These are phyloP conservation scores for Acleris emargana DNA, from an alignment of 2,888 invertebrate genomes.

Conservation along the genomic window DNA sequence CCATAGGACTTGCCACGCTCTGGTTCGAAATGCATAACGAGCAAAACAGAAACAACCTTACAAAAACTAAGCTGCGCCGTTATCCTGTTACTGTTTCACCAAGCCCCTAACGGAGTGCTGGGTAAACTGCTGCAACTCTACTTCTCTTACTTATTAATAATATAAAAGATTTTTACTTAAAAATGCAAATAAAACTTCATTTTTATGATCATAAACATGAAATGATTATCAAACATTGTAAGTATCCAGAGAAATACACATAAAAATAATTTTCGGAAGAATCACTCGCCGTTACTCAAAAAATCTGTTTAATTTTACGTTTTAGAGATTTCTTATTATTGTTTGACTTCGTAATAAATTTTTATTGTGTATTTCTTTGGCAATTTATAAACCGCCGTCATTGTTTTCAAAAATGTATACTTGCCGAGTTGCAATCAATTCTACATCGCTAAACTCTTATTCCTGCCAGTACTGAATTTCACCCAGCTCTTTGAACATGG, in stretches of 20 bases:
- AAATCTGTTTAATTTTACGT: too few species aligned
- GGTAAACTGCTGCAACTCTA: background rate
- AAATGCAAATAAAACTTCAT: background rate
- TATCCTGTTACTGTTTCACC: background rate
- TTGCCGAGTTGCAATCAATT: too few species aligned
- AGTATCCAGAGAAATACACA: constrained; percentile 41
- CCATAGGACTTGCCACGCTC: constrained; percentile 7
- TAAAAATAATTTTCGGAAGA: constrained; percentile 18
- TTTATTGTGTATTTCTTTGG: too few species aligned
- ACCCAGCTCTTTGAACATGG: too few species aligned
- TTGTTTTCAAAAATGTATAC: too few species aligned
- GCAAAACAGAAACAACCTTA: background rate
- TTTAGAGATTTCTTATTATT: too few species aligned
- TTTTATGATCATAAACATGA: background rate
- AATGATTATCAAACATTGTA: background rate
- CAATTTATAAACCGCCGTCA: too few species aligned
- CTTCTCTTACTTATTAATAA: too few species aligned
- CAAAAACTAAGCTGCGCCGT: background rate
- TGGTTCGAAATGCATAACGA: constrained; percentile 5
- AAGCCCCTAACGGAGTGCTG: background rate
- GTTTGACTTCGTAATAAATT: too few species aligned
- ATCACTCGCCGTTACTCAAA: too few species aligned
- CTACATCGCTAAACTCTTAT: too few species aligned
- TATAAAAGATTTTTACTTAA: background rate
- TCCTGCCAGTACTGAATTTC: too few species aligned